phyloP scores from a whole-genome alignment of 1,140 invertebrate species.

The Drosophila kohkoa region DNA sequence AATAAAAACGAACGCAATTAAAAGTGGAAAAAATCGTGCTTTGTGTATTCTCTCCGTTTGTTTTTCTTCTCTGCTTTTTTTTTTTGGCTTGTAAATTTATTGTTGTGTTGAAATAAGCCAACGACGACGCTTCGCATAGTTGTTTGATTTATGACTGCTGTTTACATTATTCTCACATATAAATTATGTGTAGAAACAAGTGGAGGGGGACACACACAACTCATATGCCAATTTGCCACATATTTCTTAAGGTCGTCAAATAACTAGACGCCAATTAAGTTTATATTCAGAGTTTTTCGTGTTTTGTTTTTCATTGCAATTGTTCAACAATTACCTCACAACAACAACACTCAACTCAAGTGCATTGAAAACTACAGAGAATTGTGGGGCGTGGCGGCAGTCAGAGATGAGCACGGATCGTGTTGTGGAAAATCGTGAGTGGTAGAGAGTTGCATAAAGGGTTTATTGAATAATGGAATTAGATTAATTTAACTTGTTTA shows the following conservation, averaged over 20 bases:
- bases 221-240: constrained; percentile 46
- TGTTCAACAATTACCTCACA: constrained; percentile 31
- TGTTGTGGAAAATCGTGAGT: constrained; percentile 13
- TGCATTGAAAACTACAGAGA: constrained; percentile 47
- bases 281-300: constrained; percentile 42
- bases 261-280: constrained; percentile 72
- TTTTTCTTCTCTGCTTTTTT: background rate
- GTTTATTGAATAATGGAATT: constrained; percentile 5
- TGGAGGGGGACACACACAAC: background rate
- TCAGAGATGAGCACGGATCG: constrained; percentile 22
- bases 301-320: constrained; percentile 14
- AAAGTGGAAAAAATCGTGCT: constrained; percentile 34
- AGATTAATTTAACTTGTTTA: constrained; percentile 10
- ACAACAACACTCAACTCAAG: constrained; percentile 11
- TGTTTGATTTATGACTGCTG: constrained; percentile 53
- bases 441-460: background rate
- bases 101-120: constrained; percentile 43
- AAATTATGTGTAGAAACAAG: constrained; percentile 27
- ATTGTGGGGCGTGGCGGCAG: constrained; percentile 34
- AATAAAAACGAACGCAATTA: constrained; percentile 41
- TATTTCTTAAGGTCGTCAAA: constrained; percentile 68
- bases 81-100: constrained; percentile 25
- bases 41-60: constrained; percentile 4
- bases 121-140: constrained; percentile 39
- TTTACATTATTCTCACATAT: constrained; percentile 42